phyloP scores from a whole-genome alignment of 2,888 invertebrate genomes.

The Andrena fulva region DNA sequence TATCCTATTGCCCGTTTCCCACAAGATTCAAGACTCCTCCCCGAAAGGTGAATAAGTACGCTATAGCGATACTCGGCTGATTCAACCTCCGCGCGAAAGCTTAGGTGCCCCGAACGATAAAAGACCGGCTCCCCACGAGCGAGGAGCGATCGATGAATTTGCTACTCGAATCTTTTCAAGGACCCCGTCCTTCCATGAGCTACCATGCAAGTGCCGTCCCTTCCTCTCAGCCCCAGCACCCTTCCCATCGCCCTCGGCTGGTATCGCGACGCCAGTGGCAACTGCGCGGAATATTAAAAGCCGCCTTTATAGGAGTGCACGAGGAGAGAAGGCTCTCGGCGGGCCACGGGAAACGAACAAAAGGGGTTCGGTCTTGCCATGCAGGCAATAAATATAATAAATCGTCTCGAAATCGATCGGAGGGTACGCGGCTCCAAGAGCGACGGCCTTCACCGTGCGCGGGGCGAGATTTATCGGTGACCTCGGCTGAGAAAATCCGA shows the following conservation, averaged over 20 bases:
- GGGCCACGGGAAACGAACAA: not conserved
- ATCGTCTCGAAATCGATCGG: not conserved
- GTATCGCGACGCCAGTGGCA: slow-evolving; percentile 20
- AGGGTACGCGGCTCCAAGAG: not conserved
- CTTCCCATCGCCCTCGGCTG: not conserved
- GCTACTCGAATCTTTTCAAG: slow-evolving; percentile 49
- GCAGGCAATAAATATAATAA: too few relatives aligned
- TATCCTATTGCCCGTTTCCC: too few relatives aligned
- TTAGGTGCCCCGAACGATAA: slow-evolving; percentile 2
- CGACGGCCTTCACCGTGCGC: slow-evolving; percentile 22
- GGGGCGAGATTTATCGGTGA: slow-evolving; percentile 32
- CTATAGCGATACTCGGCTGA: too few relatives aligned
- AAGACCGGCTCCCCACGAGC: slow-evolving; percentile 13
- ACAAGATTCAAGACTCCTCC: too few relatives aligned
- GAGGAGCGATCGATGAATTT: slow-evolving; percentile 52
- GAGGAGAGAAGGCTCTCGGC: not conserved
- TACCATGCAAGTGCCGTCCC: slow-evolving; percentile 25
- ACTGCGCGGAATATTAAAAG: slow-evolving; percentile 52
- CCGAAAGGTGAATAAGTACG: too few relatives aligned
- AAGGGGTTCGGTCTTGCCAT: too few relatives aligned
- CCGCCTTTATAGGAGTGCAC: not conserved
- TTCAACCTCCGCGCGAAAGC: too few relatives aligned
- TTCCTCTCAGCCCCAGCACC: slow-evolving; percentile 7
- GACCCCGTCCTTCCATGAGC: slow-evolving; percentile 31
- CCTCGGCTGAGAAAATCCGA: slow-evolving; percentile 52